Evolutionary conservation across 1,140 invertebrate genomes (phyloP), one percentile per base, ranked within the genome.

Genomic region (Dendroctonus valens): DNA sequence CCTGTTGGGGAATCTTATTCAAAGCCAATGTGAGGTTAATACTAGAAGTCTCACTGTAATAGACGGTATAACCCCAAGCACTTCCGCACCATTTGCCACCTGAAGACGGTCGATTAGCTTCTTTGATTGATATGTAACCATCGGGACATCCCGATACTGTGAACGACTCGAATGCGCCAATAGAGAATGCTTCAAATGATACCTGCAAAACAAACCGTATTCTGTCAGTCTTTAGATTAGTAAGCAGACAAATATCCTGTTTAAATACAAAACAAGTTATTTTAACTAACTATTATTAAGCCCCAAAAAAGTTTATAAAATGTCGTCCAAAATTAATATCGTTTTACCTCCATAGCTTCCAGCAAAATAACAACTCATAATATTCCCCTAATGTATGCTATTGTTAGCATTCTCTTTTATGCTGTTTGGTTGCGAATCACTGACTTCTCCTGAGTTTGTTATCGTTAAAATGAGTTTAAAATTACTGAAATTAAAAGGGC

Each of bases 1-100:
- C 88, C 87, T 90, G 87, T 79, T 89, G 89, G 61, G 86, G 87
- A 46, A 91, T 78, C 70, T 85, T 84, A 67, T 86, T 85, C 37
- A 92, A 78, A 73, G 84, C 81, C 46, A 91, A 79, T 14, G 89
- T 89, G 72, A 92, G 80, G 76, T 91, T 91, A 67, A 93, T 86
- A 61, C 87, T 90, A 62, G 85, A 80, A 15, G 88, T 90, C 79
- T 93, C 90, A 77, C 89, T 91, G 81, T 91, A 93, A 80, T 92
- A 93, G 38, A 91, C 89, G 0, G 89, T 91, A 78, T 91, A 91
- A 37, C 90, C 89, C 89, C 89, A 91, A 5, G 89, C 89, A 44
- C 87, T 89, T 12, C 91, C 91, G 74, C 91, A 92, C 90, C 90
- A 93, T 78, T 89, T 88, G 3, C 91, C 91, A n/a, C 86, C 87